Conservation (phyloP, 2,888 invertebrate species). For the Calameuta filiformis region DNA sequence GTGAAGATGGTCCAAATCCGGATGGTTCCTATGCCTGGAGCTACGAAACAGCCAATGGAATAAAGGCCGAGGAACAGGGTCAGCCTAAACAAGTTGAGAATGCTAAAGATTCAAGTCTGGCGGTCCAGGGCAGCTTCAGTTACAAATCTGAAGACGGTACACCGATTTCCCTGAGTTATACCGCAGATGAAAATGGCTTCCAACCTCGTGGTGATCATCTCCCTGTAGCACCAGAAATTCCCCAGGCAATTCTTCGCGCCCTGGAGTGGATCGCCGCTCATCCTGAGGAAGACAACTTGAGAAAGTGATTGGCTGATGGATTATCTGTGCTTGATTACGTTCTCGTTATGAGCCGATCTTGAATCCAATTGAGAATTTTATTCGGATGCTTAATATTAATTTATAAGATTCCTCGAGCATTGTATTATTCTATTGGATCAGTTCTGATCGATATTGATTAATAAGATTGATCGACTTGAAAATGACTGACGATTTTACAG, state of each 20-base stretch:
- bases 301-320: slow-evolving; percentile 12
- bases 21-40: slow-evolving; percentile 28
- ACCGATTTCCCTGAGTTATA: slow-evolving; percentile 48
- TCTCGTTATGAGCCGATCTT: background rate
- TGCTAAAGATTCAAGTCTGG: slow-evolving; percentile 15
- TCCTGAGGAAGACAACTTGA: slow-evolving; percentile 37
- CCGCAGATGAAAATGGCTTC: slow-evolving; percentile 58
- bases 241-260: slow-evolving; percentile 51
- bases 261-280: slow-evolving; percentile 50
- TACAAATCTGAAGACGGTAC: slow-evolving; percentile 56
- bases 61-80: slow-evolving; percentile 30
- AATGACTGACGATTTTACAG: background rate
- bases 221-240: slow-evolving; percentile 55
- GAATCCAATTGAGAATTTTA: background rate
- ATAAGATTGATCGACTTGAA: background rate
- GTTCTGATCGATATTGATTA: background rate
- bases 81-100: slow-evolving; percentile 16
- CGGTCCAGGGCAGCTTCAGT: slow-evolving; percentile 51
- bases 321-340: background rate
- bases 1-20: slow-evolving; percentile 2
- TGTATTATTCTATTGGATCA: background rate
- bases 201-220: slow-evolving; percentile 52
- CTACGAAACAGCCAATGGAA: slow-evolving; percentile 44
- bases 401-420: background rate
- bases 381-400: background rate